Conservation (phyloP, 35 echinoderm and acorn worm species). For the Stichopus chloronotus region DNA sequence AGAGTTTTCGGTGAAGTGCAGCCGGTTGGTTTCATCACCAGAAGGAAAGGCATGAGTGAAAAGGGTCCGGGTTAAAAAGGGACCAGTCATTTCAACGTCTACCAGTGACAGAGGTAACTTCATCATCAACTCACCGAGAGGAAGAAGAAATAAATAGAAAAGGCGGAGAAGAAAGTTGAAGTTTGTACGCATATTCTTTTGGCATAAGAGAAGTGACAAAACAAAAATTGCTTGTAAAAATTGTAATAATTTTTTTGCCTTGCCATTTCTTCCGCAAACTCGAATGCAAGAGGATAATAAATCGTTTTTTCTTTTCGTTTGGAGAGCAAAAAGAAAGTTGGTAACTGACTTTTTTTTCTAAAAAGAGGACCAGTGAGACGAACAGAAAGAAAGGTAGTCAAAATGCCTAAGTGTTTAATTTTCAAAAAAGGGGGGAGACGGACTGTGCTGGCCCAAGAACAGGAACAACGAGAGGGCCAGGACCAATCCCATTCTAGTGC, state of each 20-base stretch:
- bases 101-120: background rate
- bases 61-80: background rate
- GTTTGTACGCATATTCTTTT: too few relatives aligned
- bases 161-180: too few relatives aligned
- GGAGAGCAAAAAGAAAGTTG: too few relatives aligned
- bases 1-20: background rate
- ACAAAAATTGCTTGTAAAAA: too few relatives aligned
- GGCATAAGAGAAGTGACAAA: too few relatives aligned
- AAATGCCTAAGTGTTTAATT: conserved; percentile 47
- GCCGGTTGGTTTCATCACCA: too few relatives aligned
- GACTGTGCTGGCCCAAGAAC: background rate
- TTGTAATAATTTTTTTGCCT: too few relatives aligned
- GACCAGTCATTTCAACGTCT: background rate
- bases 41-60: background rate
- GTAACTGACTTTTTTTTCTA: background rate
- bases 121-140: background rate
- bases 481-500: conserved; percentile 32
- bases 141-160: too few relatives aligned
- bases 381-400: background rate
- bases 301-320: too few relatives aligned
- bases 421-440: conserved; percentile 25
- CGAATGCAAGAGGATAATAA: too few relatives aligned
- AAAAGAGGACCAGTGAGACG: background rate
- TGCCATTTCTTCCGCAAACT: too few relatives aligned
- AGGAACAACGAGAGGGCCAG: background rate